Conservation (phyloP, 2,888 invertebrate species). For the Dendrolimus pini region DNA sequence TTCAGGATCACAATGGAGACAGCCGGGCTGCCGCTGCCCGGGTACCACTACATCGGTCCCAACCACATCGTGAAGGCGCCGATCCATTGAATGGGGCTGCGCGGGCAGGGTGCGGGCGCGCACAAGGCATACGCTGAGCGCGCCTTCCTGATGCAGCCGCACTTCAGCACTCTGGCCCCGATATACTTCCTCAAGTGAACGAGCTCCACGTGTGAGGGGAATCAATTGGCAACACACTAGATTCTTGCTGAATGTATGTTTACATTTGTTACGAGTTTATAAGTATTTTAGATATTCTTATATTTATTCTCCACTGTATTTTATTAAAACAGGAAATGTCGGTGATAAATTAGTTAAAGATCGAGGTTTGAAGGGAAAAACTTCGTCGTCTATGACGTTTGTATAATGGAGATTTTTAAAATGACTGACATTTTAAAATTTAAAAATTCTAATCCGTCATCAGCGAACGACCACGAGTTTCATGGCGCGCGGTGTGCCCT, state of each 20-base stretch:
- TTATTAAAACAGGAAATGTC: conserved; percentile 43
- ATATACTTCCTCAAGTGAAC: conserved; percentile 60
- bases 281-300: conserved; percentile 84
- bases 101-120: conserved; percentile 47
- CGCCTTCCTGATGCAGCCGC: conserved; percentile 38
- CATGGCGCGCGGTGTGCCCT: conserved; percentile 28
- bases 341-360: conserved; percentile 23
- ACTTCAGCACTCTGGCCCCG: conserved; percentile 57
- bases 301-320: conserved; percentile 79
- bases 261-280: conserved; percentile 77
- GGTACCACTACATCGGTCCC: conserved; percentile 94
- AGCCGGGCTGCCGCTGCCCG: conserved; percentile 92
- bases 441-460: conserved; percentile 32
- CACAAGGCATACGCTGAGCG: conserved; percentile 35
- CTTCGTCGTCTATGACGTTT: conserved; percentile 12
- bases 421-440: conserved; percentile 59
- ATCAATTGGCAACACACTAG: conserved; percentile 50
- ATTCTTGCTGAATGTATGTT: conserved; percentile 64
- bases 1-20: conserved; percentile 97
- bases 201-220: conserved; percentile 43
- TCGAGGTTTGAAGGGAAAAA: conserved; percentile 15
- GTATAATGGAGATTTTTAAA: conserved; percentile 30
- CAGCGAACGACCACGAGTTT: conserved; percentile 32
- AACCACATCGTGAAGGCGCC: conserved; percentile 95
- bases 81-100: conserved; percentile 84